These are phyloP conservation scores for Drosophila pseudotakahashii DNA, from an alignment of 2,888 invertebrate species.

Conservation along the genomic window DNA sequence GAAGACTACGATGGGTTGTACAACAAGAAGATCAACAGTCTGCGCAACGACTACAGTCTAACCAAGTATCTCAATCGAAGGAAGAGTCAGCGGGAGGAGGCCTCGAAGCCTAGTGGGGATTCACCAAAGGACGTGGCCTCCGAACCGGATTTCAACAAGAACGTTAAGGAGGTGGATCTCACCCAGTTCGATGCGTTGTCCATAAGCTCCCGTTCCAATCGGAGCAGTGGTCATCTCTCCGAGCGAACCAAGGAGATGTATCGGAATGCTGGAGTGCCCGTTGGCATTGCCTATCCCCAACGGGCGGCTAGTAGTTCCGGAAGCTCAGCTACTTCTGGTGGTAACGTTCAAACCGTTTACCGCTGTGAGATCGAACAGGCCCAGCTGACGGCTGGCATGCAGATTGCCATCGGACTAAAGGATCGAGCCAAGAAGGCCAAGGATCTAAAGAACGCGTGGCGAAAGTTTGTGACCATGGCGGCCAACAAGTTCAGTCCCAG, in stretches of 20 bases:
- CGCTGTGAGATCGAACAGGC: conserved; percentile 83
- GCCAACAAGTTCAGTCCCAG: conserved; percentile 84
- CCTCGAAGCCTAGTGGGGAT: conserved; percentile 31
- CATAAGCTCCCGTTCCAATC: conserved; percentile 82
- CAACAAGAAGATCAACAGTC: conserved; percentile 79
- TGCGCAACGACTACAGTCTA: conserved; percentile 82
- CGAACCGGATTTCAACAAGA: conserved; percentile 61
- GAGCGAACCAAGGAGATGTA: conserved; percentile 84
- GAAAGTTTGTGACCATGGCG: conserved; percentile 84
- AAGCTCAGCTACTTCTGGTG: conserved; percentile 48
- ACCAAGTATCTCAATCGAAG: conserved; percentile 82
- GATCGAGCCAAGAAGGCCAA: conserved; percentile 84
- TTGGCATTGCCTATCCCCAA: conserved; percentile 83
- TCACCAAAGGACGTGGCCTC: conserved; percentile 35
- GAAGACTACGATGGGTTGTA: conserved; percentile 77
- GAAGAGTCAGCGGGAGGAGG: conserved; percentile 67
- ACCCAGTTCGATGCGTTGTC: conserved; percentile 83
- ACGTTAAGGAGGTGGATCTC: conserved; percentile 71
- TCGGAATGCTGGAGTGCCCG: conserved; percentile 82
- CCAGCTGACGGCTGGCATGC: conserved; percentile 84
- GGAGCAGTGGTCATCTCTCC: conserved; percentile 82
- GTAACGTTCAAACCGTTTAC: conserved; percentile 83
- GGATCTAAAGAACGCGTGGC: conserved; percentile 84
- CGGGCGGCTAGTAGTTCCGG: conserved; percentile 66
- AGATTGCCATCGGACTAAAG: conserved; percentile 84